Evolutionary conservation across 2,888 invertebrate genomes (phyloP).

Genomic region (Teleiodes luculella): DNA sequence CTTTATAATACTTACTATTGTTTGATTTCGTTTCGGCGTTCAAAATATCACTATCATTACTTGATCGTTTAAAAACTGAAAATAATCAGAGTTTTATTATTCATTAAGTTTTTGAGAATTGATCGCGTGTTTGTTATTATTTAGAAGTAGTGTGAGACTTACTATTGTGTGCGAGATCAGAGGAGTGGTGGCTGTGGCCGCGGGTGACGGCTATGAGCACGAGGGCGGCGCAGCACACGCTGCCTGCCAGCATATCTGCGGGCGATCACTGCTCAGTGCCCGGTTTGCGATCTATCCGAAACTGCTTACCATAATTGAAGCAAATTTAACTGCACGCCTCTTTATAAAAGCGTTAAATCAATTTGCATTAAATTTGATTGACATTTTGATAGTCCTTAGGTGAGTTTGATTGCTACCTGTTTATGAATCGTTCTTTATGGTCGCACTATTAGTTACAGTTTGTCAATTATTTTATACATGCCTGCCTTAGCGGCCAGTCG

Average conservation of each 20-base stretch:
- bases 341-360: slow-evolving; percentile 28
- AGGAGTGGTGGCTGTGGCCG: background rate
- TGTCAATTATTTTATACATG: slow-evolving; percentile 24
- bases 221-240: background rate
- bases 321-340: slow-evolving; percentile 12
- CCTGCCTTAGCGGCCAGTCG: slow-evolving; percentile 5
- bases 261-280: background rate
- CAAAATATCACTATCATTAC: background rate
- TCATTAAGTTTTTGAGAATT: background rate
- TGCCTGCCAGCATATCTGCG: background rate
- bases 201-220: background rate
- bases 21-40: background rate
- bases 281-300: background rate
- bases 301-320: slow-evolving; percentile 20
- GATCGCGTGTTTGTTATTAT: background rate
- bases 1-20: background rate
- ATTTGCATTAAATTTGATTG: slow-evolving; percentile 28
- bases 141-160: background rate
- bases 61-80: background rate
- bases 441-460: slow-evolving; percentile 30
- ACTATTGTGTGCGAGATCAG: background rate
- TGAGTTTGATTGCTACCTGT: slow-evolving; percentile 27
- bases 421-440: slow-evolving; percentile 22
- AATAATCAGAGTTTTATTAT: background rate
- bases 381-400: slow-evolving; percentile 27